Conservation (phyloP, 2,797 vertebrate species). For the Morus bassanus region DNA sequence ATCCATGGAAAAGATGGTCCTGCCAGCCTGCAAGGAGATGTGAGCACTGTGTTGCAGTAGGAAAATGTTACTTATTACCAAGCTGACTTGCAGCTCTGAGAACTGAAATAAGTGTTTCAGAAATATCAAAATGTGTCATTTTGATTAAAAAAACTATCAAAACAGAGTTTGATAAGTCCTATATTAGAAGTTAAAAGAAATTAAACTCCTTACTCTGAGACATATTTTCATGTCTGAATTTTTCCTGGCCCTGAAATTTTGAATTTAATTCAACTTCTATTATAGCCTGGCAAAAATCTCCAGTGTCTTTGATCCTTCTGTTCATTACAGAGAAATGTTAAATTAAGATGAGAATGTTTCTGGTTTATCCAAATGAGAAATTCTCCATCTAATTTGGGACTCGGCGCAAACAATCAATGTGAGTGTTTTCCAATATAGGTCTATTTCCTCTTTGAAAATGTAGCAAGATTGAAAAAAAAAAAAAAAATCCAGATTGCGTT, state of each 20-base stretch:
- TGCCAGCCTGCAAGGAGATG: background rate
- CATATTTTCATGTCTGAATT: background rate
- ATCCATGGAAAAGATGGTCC: background rate
- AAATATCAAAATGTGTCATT: background rate
- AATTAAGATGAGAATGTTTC: background rate
- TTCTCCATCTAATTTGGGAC: background rate
- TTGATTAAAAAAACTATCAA: background rate
- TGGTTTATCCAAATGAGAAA: conserved; percentile 5
- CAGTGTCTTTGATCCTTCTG: background rate
- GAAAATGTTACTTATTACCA: background rate
- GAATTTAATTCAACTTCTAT: background rate
- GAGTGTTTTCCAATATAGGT: background rate
- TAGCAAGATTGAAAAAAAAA: background rate
- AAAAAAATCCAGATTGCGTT: background rate
- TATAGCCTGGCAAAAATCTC: background rate
- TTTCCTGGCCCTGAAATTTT: background rate
- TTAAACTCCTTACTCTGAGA: background rate
- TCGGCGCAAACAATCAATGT: background rate
- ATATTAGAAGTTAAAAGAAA: background rate
- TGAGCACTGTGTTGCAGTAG: background rate
- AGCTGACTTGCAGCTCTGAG: background rate
- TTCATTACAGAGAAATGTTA: background rate
- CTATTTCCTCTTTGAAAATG: background rate
- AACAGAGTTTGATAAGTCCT: background rate
- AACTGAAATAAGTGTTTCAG: background rate